A percentile compares a stretch with the other conserved stretches of the same genome.
These are phyloP conservation scores for Hesperophylax magnus DNA, from an alignment of 1,140 invertebrate species.

Conservation along the genomic window DNA sequence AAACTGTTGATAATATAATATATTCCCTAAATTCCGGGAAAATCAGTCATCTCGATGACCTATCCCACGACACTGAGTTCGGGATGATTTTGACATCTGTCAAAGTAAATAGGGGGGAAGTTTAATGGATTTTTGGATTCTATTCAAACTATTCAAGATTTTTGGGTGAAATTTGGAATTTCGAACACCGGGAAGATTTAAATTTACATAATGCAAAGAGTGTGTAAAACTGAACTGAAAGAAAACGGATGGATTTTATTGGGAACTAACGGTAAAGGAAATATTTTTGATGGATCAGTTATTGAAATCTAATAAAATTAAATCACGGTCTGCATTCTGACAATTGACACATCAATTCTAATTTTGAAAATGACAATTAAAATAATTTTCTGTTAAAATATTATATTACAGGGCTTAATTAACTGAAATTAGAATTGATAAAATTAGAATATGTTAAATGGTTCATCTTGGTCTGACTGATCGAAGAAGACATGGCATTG, in stretches of 20 bases:
- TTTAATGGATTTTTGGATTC: neutral
- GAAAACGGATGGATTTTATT: neutral
- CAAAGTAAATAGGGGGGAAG: neutral
- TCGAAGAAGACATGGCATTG: too few relatives aligned
- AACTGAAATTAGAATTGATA: too few relatives aligned
- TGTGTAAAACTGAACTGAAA: neutral
- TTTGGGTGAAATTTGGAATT: neutral
- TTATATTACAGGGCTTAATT: too few relatives aligned
- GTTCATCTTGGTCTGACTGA: too few relatives aligned
- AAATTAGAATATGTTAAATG: too few relatives aligned
- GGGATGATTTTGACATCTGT: neutral
- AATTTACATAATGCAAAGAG: conserved; percentile 18
- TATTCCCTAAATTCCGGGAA: neutral
- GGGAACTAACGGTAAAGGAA: neutral
- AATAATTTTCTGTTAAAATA: too few relatives aligned
- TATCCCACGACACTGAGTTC: conserved; percentile 12
- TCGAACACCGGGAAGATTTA: neutral
- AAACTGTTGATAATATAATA: too few relatives aligned
- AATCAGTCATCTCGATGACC: neutral
- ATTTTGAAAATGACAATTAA: too few relatives aligned
- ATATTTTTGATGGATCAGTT: neutral
- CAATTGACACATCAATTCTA: too few relatives aligned
- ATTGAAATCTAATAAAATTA: too few relatives aligned
- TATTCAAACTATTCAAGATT: neutral
- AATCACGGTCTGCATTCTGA: too few relatives aligned